These are phyloP conservation scores for Diglossa cyanea DNA, from an alignment of 2,797 vertebrate species.

Conservation along the genomic window DNA sequence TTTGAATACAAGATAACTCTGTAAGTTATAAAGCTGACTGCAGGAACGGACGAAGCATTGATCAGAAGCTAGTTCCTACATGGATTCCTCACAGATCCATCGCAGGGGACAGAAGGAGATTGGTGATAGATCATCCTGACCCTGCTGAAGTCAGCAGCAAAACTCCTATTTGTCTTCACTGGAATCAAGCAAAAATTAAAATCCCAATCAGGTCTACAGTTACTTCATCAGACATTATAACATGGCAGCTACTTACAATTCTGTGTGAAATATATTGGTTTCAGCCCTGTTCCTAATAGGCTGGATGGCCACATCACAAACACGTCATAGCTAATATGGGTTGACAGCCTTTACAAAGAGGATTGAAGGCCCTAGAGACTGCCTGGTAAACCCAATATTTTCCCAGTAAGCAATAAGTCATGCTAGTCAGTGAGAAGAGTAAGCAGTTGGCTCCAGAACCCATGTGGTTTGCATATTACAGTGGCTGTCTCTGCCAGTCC, in stretches of 20 bases:
- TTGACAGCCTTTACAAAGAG: background rate
- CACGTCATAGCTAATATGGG: background rate
- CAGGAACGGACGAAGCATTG: background rate
- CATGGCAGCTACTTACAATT: background rate
- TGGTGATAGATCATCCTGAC: constrained; percentile 11
- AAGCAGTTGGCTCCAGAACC: background rate
- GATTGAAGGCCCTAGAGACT: background rate
- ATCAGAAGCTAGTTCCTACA: constrained; percentile 60
- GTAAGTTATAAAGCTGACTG: background rate
- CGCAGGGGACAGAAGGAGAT: background rate
- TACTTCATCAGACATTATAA: background rate
- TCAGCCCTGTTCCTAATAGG: background rate
- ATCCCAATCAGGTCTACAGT: constrained; percentile 2
- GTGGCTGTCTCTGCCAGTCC: background rate
- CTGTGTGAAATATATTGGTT: background rate
- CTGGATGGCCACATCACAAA: background rate
- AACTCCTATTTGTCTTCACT: constrained; percentile 3
- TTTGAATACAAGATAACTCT: constrained; percentile 4
- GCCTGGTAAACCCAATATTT: background rate
- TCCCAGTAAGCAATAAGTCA: background rate
- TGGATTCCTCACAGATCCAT: constrained; percentile 15
- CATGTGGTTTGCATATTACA: background rate
- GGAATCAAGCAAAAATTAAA: constrained; percentile 44
- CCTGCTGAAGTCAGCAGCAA: constrained; percentile 38
- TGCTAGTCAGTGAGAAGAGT: background rate